Base-by-base conservation (phyloP, 1,140 invertebrate genomes). In the Hyphantria cunea region DNA sequence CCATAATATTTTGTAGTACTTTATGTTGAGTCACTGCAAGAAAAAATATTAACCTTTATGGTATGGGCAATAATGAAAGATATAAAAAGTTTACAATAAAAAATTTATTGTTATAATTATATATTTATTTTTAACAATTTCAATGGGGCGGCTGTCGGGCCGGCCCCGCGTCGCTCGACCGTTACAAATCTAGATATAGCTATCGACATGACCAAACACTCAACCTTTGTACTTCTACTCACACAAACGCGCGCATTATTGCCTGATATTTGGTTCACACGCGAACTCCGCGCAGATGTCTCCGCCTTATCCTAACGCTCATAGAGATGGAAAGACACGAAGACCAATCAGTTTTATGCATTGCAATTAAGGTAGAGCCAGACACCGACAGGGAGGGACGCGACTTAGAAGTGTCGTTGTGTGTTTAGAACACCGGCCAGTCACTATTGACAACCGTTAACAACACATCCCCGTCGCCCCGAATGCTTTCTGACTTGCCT, bases 61-160 rank as follows among this genome's bases (percentile, higher is more conserved):
- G 17, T n/a, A n/a, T 25, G 17, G 17, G 17, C 17, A 25, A 25
- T 64, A 78, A 70, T 70, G 66, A 77, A 78, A 79, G 56, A 48
- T 55, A 65, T 8, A 52, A 68, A 67, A 68, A 68, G 67, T 74
- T 85, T 86, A 80, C 72, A 76, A 83, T 89, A 89, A 86, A 89
- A 88, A 88, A 84, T 87, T 84, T 89, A 89, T 88, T 89, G 80
- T 86, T 86, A 86, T 88, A 85, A 84, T 86, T 77, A 77, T 87
- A n/a, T 80, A 84, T 84, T 78, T 80, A 80, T 84, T 76, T 80
- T 82, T 86, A 88, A 89, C 86, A 89, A 86, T 76, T 52, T 71
- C 76, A 74, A 64, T 67, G 55, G 48, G 68, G 72, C 53, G 60
- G 65, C 66, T 49, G 53, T 39, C n/a, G n/a, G 64, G 64, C 69